Evolutionary conservation across 2,888 invertebrate species (phyloP).

Genomic region (Pammene aurita): DNA sequence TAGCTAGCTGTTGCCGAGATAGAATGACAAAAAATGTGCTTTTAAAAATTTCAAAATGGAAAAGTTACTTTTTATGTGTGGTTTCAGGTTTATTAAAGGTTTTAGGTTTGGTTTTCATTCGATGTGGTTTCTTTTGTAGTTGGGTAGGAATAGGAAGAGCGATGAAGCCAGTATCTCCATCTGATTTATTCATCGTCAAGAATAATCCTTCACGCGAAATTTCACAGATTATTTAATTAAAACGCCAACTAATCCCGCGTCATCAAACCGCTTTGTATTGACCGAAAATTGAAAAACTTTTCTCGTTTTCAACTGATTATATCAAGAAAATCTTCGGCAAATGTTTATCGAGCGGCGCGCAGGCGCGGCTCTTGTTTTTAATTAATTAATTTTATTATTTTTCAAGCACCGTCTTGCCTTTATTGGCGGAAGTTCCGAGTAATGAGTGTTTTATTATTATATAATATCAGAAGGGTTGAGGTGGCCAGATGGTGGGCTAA

Average conservation of each 20-base stretch:
- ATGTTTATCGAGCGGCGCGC: constrained; percentile 66
- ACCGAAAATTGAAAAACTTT: constrained; percentile 79
- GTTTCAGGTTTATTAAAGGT: too few relatives aligned
- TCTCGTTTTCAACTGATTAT: constrained; percentile 75
- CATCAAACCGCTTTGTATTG: constrained; percentile 65
- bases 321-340: constrained; percentile 70
- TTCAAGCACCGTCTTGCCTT: constrained; percentile 76
- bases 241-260: constrained; percentile 62
- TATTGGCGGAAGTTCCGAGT: constrained; percentile 79
- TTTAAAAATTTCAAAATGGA: too few relatives aligned
- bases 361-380: constrained; percentile 68
- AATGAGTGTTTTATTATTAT: constrained; percentile 84
- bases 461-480: constrained; percentile 81
- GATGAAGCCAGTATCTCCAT: not conserved
- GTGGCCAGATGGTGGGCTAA: constrained; percentile 58
- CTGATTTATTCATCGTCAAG: constrained; percentile 28
- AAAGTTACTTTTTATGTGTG: too few relatives aligned
- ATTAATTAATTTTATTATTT: constrained; percentile 84
- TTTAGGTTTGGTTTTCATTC: too few relatives aligned
- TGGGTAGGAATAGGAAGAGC: too few relatives aligned
- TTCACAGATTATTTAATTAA: constrained; percentile 64
- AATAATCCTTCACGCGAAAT: constrained; percentile 27
- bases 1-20: too few relatives aligned
- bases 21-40: too few relatives aligned
- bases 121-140: too few relatives aligned